Conservation (phyloP, 2,113 vertebrate genomes). For the Carollia perspicillata region DNA sequence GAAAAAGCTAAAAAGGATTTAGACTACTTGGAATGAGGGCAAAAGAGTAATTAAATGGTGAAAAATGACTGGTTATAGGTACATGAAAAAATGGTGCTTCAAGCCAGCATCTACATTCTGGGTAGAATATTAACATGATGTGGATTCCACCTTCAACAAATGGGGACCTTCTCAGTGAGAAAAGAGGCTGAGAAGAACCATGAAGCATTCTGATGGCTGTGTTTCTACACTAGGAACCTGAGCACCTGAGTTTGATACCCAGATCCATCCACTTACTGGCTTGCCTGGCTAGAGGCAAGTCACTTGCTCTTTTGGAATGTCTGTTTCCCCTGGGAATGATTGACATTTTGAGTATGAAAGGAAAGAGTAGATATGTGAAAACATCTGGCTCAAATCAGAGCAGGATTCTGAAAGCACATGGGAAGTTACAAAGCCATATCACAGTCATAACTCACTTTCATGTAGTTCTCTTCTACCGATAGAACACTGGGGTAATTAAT, state of each 20-base stretch:
- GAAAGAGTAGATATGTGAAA: neutral
- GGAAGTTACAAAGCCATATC: neutral
- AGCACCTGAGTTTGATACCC: neutral
- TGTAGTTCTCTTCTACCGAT: neutral
- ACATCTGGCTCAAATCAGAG: neutral
- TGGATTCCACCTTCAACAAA: neutral
- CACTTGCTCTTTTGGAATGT: neutral
- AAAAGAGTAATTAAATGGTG: neutral
- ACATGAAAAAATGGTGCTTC: neutral
- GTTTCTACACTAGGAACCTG: neutral
- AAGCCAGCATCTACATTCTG: neutral
- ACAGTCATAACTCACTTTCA: neutral
- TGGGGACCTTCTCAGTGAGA: neutral
- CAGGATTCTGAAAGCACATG: neutral
- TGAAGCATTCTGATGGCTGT: neutral
- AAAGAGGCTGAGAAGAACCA: neutral
- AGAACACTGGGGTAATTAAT: neutral
- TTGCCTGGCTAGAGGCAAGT: neutral
- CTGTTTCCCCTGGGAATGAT: neutral
- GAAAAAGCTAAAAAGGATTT: slow-evolving; percentile 14
- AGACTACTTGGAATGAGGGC: neutral
- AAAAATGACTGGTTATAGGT: neutral
- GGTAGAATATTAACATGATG: neutral
- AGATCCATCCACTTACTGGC: neutral
- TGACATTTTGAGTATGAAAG: neutral